Base-by-base conservation (phyloP, 2,888 invertebrate genomes). In the Yponomeuta cagnagella region DNA sequence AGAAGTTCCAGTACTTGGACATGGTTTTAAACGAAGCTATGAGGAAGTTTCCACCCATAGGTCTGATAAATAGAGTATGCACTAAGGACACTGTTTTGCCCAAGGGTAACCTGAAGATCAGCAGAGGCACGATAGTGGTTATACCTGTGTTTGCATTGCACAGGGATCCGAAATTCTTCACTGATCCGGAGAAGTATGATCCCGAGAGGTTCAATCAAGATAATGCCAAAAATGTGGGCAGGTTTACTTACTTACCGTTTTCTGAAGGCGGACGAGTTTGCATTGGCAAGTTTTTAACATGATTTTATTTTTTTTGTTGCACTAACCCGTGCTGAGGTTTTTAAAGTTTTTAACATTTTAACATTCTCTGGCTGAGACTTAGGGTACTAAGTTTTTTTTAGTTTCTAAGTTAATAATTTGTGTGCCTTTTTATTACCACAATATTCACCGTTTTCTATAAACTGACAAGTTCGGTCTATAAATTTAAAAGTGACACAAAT, bases 201-300 rank as follows among this genome's bases (percentile, higher is more conserved):
- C 93, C 93, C 2, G 89, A 92, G 63, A 82, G 93, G 73, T 93
- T 93, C 80, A 76, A 80, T 52, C 33, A 33, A 31, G 76, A 81
- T 68, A 83, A 82, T 70, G 58, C 72, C 52, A 70, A 73, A 2
- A 77, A 80, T 31, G 76, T 80, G 63, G 74, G 79, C 1, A 87
- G 86, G 64, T 90, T 79, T 74, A 82, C 82, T 31, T 93, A 84
- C 76, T 75, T 93, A 72, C 90, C 93, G 9, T 93, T 93, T 78
- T 93, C 93, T 12, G 92, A 89, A 76, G 93, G 93, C 65, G 90
- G 91, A 67, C 82, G 93, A 48, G 85, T 85, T 74, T 93, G 93
- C 75, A 83, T 93, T 69, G 93, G 93, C 93, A 78, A 84, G 85
- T 73, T 33, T 30, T 64, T 69, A 48, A 43, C n/a, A 3, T 58